Conservation (phyloP, 2,888 invertebrate genomes). For the Diarsia mendica region DNA sequence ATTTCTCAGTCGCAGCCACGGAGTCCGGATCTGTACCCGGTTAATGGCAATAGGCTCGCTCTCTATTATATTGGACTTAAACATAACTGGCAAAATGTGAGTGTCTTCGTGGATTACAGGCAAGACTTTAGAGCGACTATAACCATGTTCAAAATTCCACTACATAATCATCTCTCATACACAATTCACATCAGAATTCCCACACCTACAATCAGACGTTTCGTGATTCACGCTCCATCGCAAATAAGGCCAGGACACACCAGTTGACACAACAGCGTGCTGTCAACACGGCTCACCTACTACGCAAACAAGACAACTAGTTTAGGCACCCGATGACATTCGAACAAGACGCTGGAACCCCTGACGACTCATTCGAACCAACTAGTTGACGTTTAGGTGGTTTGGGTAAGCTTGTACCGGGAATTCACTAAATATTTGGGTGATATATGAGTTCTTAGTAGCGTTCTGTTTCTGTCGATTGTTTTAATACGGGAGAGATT, state of each 20-base stretch:
- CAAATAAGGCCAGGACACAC: slow-evolving; percentile 53
- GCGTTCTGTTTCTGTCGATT: not conserved
- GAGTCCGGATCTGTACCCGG: too few relatives aligned
- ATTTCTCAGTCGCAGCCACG: too few relatives aligned
- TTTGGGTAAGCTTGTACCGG: slow-evolving; percentile 10
- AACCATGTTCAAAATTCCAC: not conserved
- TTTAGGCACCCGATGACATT: slow-evolving; percentile 65
- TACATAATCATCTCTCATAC: slow-evolving; percentile 11
- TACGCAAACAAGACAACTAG: slow-evolving; percentile 63
- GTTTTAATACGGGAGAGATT: not conserved
- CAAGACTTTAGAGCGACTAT: too few relatives aligned
- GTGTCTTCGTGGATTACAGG: too few relatives aligned
- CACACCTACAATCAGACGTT: slow-evolving; percentile 46
- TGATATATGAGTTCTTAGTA: not conserved
- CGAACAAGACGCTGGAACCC: slow-evolving; percentile 53
- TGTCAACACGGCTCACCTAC: slow-evolving; percentile 67
- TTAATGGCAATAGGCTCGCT: too few relatives aligned
- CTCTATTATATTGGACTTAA: too few relatives aligned
- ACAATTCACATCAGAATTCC: slow-evolving; percentile 43
- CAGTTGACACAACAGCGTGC: slow-evolving; percentile 62
- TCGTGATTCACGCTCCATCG: slow-evolving; percentile 54
- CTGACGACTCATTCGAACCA: slow-evolving; percentile 49
- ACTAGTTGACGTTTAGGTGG: slow-evolving; percentile 23
- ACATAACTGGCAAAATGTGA: too few relatives aligned
- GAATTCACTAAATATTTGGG: not conserved